A percentile compares a stretch with the other conserved stretches of the same genome.
Conservation (phyloP, 2,113 vertebrate species). For the Ceyx cyanopectus region DNA sequence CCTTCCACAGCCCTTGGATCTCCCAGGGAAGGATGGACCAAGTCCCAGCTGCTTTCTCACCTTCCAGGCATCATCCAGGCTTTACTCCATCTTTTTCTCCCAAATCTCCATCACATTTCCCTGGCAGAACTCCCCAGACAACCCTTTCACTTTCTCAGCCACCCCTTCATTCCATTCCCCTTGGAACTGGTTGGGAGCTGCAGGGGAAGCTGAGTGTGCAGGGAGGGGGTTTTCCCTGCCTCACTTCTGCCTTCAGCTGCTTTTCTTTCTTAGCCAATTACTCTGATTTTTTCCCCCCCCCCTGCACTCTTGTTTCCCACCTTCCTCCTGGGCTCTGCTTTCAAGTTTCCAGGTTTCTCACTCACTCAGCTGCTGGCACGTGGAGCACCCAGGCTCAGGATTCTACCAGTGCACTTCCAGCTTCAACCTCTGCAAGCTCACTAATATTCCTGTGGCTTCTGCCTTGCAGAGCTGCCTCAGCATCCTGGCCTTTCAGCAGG, state of each 20-base stretch:
- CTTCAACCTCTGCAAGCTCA: neutral
- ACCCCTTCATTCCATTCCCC: neutral
- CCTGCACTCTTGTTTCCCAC: neutral
- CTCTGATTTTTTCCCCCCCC: neutral
- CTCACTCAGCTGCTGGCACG: neutral
- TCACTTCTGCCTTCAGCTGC: neutral
- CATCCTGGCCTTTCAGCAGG: neutral
- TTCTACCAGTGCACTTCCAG: neutral
- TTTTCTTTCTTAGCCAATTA: neutral
- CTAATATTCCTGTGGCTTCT: neutral
- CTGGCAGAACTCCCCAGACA: fast-evolving
- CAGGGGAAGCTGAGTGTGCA: neutral
- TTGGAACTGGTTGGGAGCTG: neutral
- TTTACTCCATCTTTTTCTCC: neutral
- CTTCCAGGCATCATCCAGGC: fast-evolving
- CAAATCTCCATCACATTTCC: neutral
- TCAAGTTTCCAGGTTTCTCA: neutral
- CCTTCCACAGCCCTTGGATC: fast-evolving
- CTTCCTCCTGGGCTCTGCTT: neutral
- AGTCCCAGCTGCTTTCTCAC: neutral
- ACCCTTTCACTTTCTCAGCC: fast-evolving
- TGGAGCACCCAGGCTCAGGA: neutral
- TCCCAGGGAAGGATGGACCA: neutral
- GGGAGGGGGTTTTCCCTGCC: neutral
- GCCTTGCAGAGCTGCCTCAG: neutral